These are phyloP conservation scores for Dinomys branickii DNA, from an alignment of 2,113 vertebrate species.

Conservation along the genomic window DNA sequence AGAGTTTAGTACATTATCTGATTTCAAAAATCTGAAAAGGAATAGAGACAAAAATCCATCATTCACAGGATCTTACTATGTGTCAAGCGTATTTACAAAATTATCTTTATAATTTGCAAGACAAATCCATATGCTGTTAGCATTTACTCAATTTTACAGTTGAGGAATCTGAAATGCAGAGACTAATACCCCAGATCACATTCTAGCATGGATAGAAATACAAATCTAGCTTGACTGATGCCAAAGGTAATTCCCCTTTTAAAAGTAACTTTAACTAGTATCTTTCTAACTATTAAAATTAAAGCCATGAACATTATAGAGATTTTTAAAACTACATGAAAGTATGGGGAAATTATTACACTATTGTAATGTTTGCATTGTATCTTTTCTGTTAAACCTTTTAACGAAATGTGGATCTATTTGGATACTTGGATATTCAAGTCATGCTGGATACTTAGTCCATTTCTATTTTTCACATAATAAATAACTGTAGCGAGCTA, in stretches of 20 bases:
- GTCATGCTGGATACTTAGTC: not conserved
- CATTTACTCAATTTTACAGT: slow-evolving; percentile 62
- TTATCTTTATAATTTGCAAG: slow-evolving; percentile 68
- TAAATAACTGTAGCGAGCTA: not conserved
- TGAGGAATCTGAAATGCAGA: slow-evolving; percentile 51
- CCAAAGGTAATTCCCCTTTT: slow-evolving; percentile 21
- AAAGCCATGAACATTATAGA: not conserved
- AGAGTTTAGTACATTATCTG: slow-evolving; percentile 34
- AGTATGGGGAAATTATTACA: not conserved
- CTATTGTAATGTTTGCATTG: not conserved
- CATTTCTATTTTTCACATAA: not conserved
- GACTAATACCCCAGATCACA: slow-evolving; percentile 55
- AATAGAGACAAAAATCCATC: slow-evolving; percentile 41
- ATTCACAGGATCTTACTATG: slow-evolving; percentile 15
- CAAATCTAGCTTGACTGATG: slow-evolving; percentile 56
- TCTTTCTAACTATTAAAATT: slow-evolving; percentile 66
- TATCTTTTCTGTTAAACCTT: slow-evolving; percentile 16
- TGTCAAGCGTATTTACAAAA: slow-evolving; percentile 57
- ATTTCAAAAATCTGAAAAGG: slow-evolving; percentile 53
- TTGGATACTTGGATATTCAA: no score
- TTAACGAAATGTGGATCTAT: not conserved
- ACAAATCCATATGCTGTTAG: slow-evolving; percentile 58
- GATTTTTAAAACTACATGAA: slow-evolving; percentile 31
- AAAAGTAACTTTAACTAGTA: slow-evolving; percentile 41
- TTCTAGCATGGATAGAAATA: slow-evolving; percentile 47